These are phyloP conservation scores for Rhea americana DNA, from an alignment of 2,113 vertebrate species.

Conservation along the genomic window DNA sequence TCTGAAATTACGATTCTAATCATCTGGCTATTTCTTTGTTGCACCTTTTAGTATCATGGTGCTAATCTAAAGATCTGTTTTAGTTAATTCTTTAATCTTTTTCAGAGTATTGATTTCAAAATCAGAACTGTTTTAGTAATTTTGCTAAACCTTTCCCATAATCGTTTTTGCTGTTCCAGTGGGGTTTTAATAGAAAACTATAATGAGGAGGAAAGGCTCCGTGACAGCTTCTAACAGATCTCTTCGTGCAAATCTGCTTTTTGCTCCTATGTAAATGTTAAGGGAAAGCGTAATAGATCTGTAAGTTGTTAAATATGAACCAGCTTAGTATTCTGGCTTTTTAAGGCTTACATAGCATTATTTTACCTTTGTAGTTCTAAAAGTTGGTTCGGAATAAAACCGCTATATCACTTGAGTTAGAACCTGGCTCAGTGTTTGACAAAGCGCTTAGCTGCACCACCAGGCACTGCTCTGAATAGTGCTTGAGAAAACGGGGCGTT, in stretches of 20 bases:
- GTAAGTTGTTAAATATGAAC: conserved; percentile 10
- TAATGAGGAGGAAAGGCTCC: background rate
- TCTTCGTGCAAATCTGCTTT: conserved; percentile 52
- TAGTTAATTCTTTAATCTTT: background rate
- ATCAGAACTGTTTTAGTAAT: conserved; percentile 2
- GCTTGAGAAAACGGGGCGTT: background rate
- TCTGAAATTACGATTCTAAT: background rate
- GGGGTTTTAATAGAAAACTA: conserved; percentile 29
- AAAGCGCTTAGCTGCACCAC: background rate
- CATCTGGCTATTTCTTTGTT: background rate
- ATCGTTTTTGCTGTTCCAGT: conserved; percentile 34
- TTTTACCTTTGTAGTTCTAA: background rate
- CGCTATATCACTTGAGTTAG: background rate
- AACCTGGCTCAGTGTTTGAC: background rate
- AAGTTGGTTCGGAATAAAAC: background rate
- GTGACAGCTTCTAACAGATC: conserved; percentile 41
- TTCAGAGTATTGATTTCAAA: background rate
- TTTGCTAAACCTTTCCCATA: background rate
- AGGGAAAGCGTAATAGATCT: background rate
- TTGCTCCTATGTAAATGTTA: conserved; percentile 38
- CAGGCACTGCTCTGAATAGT: background rate
- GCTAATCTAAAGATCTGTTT: background rate
- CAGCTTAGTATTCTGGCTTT: conserved; percentile 49
- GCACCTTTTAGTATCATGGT: background rate
- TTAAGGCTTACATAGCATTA: background rate